These are phyloP conservation scores for Morelia viridis DNA, from an alignment of 2,797 vertebrate species.

Conservation along the genomic window DNA sequence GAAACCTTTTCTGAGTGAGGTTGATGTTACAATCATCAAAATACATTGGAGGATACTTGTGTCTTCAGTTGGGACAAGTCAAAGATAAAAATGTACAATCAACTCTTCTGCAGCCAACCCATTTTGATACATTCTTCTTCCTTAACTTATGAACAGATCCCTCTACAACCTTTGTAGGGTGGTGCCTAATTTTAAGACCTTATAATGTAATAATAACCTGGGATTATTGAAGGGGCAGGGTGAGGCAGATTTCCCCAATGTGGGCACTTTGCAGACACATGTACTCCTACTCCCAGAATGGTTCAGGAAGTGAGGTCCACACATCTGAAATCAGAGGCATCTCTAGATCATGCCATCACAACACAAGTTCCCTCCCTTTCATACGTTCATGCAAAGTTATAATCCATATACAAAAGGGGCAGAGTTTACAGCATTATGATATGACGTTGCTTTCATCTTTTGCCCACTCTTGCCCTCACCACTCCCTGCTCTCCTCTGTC, in stretches of 20 bases:
- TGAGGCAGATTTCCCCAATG: background rate
- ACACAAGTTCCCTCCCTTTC: background rate
- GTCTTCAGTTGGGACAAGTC: background rate
- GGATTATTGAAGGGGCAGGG: background rate
- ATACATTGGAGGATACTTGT: background rate
- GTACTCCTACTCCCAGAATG: background rate
- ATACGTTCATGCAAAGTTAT: background rate
- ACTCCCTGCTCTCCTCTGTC: background rate
- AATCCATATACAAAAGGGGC: background rate
- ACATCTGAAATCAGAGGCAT: background rate
- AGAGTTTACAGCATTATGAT: background rate
- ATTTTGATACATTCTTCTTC: background rate
- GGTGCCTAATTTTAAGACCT: background rate
- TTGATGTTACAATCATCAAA: background rate
- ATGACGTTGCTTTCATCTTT: background rate
- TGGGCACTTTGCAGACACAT: background rate
- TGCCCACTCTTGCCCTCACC: background rate
- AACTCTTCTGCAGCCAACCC: background rate
- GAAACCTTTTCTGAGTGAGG: background rate
- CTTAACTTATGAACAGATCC: no score
- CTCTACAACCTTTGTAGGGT: background rate
- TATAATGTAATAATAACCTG: background rate
- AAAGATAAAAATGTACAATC: background rate
- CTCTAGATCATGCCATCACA: background rate
- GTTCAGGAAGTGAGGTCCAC: background rate